Evolutionary conservation across 2,113 vertebrate species (phyloP).

Genomic region (Anseranas semipalmata): DNA sequence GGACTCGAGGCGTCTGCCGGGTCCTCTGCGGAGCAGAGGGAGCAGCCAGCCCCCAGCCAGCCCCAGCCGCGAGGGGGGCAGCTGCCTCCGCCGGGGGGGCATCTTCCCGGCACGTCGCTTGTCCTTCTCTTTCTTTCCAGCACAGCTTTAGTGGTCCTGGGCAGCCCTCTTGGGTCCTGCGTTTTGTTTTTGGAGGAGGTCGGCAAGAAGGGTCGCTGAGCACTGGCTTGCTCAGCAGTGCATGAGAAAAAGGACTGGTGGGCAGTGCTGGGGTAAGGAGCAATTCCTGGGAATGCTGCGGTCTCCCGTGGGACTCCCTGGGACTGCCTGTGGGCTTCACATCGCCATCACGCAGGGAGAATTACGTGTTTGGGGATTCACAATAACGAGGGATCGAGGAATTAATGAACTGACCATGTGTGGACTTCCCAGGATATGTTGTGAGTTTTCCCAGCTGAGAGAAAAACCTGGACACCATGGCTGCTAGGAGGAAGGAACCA

Average conservation of each 20-base stretch:
- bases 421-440: not conserved
- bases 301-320: not conserved
- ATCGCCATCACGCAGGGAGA: not conserved
- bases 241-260: not conserved
- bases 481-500: not conserved
- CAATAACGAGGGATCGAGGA: not conserved
- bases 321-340: not conserved
- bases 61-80: not conserved
- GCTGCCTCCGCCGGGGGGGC: not conserved
- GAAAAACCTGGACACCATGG: not conserved
- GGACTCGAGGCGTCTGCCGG: not conserved
- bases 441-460: not conserved
- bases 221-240: not conserved
- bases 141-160: not conserved
- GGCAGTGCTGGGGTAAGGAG: not conserved
- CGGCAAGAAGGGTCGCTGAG: not conserved
- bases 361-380: not conserved
- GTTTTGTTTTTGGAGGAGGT: not conserved
- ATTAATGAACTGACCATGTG: not conserved
- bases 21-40: not conserved
- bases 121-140: not conserved
- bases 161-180: accelerated
- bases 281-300: not conserved
- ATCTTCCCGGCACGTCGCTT: not conserved
- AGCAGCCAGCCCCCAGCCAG: not conserved